Conservation (phyloP, 2,888 invertebrate genomes). For the Nephrotoma guestfalica region DNA sequence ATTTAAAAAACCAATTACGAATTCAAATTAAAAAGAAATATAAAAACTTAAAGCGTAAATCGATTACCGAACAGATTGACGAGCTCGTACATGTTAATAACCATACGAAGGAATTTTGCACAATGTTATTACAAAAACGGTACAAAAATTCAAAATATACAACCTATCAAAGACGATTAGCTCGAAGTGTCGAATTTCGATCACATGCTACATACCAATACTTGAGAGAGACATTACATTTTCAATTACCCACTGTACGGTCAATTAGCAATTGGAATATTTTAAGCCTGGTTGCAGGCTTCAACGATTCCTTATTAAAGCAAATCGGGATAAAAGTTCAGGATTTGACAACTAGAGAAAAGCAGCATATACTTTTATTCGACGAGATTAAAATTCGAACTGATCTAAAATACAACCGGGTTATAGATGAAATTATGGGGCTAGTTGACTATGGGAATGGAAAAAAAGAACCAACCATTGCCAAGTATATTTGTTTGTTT, state of each 20-base stretch:
- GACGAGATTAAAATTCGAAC: too few relatives aligned
- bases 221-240: not conserved
- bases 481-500: too few relatives aligned
- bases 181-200: not conserved
- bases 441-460: not conserved
- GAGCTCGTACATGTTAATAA: not conserved
- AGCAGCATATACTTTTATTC: too few relatives aligned
- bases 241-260: too few relatives aligned
- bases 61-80: not conserved
- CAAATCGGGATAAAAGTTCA: too few relatives aligned
- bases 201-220: not conserved
- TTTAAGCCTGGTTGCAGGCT: too few relatives aligned
- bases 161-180: not conserved
- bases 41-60: not conserved
- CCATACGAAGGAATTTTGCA: not conserved
- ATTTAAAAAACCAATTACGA: too few relatives aligned
- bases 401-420: not conserved
- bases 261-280: too few relatives aligned
- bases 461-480: too few relatives aligned
- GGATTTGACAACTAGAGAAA: too few relatives aligned
- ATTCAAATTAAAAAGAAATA: not conserved
- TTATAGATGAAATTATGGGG: not conserved
- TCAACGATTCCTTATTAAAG: too few relatives aligned
- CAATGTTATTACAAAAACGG: not conserved
- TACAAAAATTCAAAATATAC: not conserved